Percentiles rank a stretch among this genome's conserved stretches.
Conservation (phyloP, 2,797 vertebrate species). For the Crossoptilon crossoptilon region DNA sequence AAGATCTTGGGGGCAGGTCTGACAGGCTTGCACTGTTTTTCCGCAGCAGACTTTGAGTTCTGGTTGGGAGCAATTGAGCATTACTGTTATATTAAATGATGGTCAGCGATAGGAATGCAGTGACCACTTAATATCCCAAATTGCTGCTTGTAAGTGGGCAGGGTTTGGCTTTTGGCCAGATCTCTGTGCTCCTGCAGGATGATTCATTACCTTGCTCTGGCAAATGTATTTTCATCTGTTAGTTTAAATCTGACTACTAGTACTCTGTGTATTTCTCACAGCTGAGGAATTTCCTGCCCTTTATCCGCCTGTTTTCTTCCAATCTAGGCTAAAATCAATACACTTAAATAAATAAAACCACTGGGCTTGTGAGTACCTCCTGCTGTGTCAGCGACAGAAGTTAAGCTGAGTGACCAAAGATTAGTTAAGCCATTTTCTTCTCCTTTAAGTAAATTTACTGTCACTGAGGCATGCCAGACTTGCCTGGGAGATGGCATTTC, state of each 20-base stretch:
- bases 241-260: slow-evolving; percentile 70
- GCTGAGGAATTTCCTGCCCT: slow-evolving; percentile 72
- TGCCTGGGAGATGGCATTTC: neutral
- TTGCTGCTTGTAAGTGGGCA: slow-evolving; percentile 48
- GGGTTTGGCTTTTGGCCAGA: slow-evolving; percentile 56
- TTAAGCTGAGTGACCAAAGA: slow-evolving; percentile 62
- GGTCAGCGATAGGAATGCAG: slow-evolving; percentile 30
- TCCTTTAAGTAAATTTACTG: slow-evolving; percentile 47
- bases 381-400: slow-evolving; percentile 50
- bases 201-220: slow-evolving; percentile 70
- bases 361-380: slow-evolving; percentile 10
- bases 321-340: slow-evolving; percentile 71
- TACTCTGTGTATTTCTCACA: slow-evolving; percentile 56
- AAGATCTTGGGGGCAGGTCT: slow-evolving; percentile 44
- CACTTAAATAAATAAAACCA: slow-evolving; percentile 74
- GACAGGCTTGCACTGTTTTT: slow-evolving; percentile 19
- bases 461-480: neutral
- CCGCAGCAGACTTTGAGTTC: neutral
- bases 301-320: slow-evolving; percentile 58
- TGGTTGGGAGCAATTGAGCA: neutral
- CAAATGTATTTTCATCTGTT: slow-evolving; percentile 72
- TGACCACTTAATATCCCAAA: slow-evolving; percentile 27
- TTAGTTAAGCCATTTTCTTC: slow-evolving; percentile 65
- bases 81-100: slow-evolving; percentile 42
- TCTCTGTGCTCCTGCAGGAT: slow-evolving; percentile 33